Evolutionary conservation across 2,888 invertebrate genomes (phyloP), one percentile per base, ranked within the genome.

Genomic region (Yponomeuta sedellus): DNA sequence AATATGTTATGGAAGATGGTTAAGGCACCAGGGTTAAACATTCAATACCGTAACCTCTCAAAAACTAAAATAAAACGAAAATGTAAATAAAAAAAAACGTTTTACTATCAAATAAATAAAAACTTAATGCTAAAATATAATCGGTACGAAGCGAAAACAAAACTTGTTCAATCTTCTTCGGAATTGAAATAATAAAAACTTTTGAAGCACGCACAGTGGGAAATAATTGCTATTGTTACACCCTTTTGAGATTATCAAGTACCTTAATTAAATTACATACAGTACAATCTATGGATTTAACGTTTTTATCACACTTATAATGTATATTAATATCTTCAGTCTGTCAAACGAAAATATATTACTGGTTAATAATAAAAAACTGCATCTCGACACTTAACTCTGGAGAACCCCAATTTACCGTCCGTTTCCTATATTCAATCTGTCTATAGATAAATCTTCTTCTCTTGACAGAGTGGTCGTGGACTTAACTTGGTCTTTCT

Each of bases 91-190:
- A 80, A 78, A 80, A 80, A 83, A 85, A 79, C 74, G 71, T 73
- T 86, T 87, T 86, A 86, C 85, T 88, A 77, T 76, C 68, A 77
- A 83, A 82, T 82, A 83, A 83, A 84, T 81, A 80, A 74, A 75
- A 66, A 39, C 25, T 71, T 78, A 78, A 80, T 79, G 75, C 72
- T 72, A 69, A 70, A 71, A 25, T 58, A 20, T 22, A 22, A 11
- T 69, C 69, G 67, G 65, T 66, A 65, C 69, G 70, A 70, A 69
- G 70, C 67, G 68, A 73, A 73, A 52, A 52, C 12, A 52, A 52
- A 69, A 66, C 28, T 61, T 61, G 61, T 28, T 61, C 61, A 28
- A 22, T 58, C 44, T 52, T 16, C 12, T 16, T 52, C 12, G 44
- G 44, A 12, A 52, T 52, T 16, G 16, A 52, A 52, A 52, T 52